Base-by-base conservation (phyloP, 1,140 invertebrate species). In the Mya arenaria region DNA sequence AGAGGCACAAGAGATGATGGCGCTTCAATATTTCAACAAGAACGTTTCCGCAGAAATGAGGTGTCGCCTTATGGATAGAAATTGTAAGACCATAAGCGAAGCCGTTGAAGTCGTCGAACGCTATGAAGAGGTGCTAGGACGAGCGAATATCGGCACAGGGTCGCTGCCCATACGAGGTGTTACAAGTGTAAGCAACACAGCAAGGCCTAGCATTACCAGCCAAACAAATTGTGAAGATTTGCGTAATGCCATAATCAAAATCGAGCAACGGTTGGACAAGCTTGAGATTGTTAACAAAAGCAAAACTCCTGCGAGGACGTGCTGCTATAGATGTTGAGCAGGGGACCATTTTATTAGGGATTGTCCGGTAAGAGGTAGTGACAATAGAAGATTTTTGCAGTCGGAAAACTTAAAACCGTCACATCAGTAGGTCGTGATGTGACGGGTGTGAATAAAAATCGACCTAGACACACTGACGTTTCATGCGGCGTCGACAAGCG, bases 81-180 rank as follows among this genome's bases (percentile, higher is more conserved):
- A 77, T 4, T 78, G 66, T n/a, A 52, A 39, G n/a, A 58, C 65
- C 10, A 36, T 73, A 4, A 36, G 44, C 8, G 73, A 72, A 32
- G 69, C 56, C 13, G 62, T 78, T 17, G 66, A 65, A 30, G 62
- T 79, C 0, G 74, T 73, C 13, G 72, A 83, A n/a, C 34, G 55
- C 17, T 83, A 83, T 36, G 81, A 83, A n/a, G 52, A 55, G 13
- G 23, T 75, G 19, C 3, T 71, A 5, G 81, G 81, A 19, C 32
- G 75, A 13, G 28, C 25, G 17, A 69, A 48, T 68, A 32, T 25
- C 19, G 36, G 19, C 4, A 13, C 19, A 0, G 28, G 87, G 28
- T 79, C 81, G 77, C n/a, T n/a, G n/a, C n/a, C n/a, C n/a, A 93
- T 90, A 75, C 80, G 94, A 0, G 93, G 94, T 86, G 65, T 68